Percentiles rank a stretch among this genome's conserved stretches.
Conservation (phyloP, 1,140 invertebrate genomes). For the Drosophila yakuba region DNA sequence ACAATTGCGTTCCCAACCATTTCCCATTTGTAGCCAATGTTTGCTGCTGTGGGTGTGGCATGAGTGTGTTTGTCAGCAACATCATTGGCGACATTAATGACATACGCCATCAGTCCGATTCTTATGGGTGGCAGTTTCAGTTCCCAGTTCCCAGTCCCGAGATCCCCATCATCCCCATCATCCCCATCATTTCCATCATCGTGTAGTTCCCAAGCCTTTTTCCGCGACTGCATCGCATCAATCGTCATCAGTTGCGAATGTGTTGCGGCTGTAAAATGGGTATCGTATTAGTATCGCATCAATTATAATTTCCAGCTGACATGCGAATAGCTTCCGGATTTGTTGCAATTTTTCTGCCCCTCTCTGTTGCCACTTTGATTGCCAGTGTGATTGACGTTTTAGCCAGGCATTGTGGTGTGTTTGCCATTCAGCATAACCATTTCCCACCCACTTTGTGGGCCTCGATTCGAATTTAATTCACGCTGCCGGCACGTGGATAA, state of each 20-base stretch:
- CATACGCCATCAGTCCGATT: slow-evolving; percentile 70
- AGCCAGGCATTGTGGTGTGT: slow-evolving; percentile 12
- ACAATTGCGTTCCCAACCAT: slow-evolving; percentile 55
- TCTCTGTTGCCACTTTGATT: slow-evolving; percentile 8
- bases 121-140: not conserved
- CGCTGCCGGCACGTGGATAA: slow-evolving; percentile 18
- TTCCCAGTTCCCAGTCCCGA: not conserved
- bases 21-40: slow-evolving; percentile 59
- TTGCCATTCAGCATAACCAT: slow-evolving; percentile 29
- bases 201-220: slow-evolving; percentile 60
- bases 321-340: slow-evolving; percentile 63
- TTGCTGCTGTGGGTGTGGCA: slow-evolving; percentile 25
- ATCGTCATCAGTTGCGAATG: slow-evolving; percentile 69
- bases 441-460: slow-evolving; percentile 40
- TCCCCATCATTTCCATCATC: not conserved
- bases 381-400: slow-evolving; percentile 31
- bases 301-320: slow-evolving; percentile 78
- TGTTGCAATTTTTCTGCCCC: slow-evolving; percentile 55
- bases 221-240: slow-evolving; percentile 75
- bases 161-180: not conserved
- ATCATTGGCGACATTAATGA: slow-evolving; percentile 81
- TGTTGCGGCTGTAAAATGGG: slow-evolving; percentile 32
- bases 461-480: slow-evolving; percentile 59
- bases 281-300: slow-evolving; percentile 79
- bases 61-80: slow-evolving; percentile 61